Evolutionary conservation across 2,113 vertebrate genomes (phyloP).

Genomic region (Podarcis raffonei): DNA sequence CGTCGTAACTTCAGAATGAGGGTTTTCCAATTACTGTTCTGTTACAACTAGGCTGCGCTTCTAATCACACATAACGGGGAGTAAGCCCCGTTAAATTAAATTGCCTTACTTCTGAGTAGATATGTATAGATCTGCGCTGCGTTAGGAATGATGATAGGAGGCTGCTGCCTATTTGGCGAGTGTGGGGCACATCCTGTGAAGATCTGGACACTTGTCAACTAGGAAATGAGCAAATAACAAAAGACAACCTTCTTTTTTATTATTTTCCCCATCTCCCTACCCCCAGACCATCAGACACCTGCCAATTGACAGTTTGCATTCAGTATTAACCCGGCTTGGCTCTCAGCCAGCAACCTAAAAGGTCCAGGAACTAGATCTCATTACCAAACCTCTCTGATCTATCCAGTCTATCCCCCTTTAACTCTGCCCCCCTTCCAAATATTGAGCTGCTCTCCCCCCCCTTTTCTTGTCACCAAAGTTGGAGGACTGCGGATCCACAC

Average conservation of each 20-base stretch:
- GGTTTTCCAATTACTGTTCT: neutral
- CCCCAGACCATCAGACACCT: neutral
- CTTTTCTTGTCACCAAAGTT: neutral
- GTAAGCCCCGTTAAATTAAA: too few species aligned
- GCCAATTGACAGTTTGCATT: neutral
- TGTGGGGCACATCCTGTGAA: too few species aligned
- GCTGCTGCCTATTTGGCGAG: neutral
- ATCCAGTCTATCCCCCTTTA: neutral
- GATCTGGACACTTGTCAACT: too few species aligned
- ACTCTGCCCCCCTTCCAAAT: neutral
- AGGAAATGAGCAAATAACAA: neutral
- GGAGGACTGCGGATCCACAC: neutral
- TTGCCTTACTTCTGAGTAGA: neutral
- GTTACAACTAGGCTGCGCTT: neutral
- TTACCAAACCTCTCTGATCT: neutral
- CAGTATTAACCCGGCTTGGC: conserved; percentile 3
- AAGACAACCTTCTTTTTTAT: neutral
- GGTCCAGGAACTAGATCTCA: neutral
- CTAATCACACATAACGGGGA: neutral
- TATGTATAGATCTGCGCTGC: neutral
- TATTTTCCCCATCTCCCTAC: too few species aligned
- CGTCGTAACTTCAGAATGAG: neutral
- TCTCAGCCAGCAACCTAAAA: conserved; percentile 1
- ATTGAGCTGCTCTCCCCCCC: neutral
- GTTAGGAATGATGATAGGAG: neutral